A percentile compares a stretch with the other conserved stretches of the same genome.
phyloP scores from a whole-genome alignment of 2,888 invertebrate species.

The Cerceris ruficornis region DNA sequence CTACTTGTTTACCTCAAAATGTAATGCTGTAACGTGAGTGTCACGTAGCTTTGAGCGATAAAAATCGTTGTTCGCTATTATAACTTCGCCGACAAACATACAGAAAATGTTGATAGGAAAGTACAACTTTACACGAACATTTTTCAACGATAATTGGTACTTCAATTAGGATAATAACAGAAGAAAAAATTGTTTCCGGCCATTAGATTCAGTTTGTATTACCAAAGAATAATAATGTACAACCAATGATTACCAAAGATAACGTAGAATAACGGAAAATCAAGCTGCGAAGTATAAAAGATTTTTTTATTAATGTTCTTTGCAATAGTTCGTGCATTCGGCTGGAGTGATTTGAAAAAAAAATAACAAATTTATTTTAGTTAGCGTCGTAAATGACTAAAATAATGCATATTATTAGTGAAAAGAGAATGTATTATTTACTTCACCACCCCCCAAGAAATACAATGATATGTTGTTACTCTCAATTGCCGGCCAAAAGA shows the following conservation, averaged over 20 bases:
- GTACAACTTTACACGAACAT: not conserved
- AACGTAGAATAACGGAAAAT: constrained; percentile 47
- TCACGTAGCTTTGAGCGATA: constrained; percentile 15
- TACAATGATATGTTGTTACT: constrained; percentile 59
- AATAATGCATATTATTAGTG: constrained; percentile 19
- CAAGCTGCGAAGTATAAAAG: constrained; percentile 63
- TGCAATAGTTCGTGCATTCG: constrained; percentile 47
- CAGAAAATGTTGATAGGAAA: not conserved
- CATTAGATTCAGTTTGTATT: no score
- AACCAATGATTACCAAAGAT: not conserved
- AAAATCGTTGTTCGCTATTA: constrained; percentile 18
- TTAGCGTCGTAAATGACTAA: constrained; percentile 35
- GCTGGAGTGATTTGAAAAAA: constrained; percentile 39
- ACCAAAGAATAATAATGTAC: no score
- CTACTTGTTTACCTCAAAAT: constrained; percentile 15
- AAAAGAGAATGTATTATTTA: constrained; percentile 12
- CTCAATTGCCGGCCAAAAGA: constrained; percentile 43
- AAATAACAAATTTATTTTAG: constrained; percentile 50
- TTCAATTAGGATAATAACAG: no score
- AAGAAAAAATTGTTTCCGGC: no score
- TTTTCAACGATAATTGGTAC: no score
- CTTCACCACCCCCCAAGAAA: constrained; percentile 27
- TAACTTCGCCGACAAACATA: constrained; percentile 4
- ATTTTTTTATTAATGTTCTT: constrained; percentile 59
- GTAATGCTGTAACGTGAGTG: constrained; percentile 23